phyloP scores from a whole-genome alignment of 92 coral and sea anemone species.

The Anthopleura xanthogrammica region DNA sequence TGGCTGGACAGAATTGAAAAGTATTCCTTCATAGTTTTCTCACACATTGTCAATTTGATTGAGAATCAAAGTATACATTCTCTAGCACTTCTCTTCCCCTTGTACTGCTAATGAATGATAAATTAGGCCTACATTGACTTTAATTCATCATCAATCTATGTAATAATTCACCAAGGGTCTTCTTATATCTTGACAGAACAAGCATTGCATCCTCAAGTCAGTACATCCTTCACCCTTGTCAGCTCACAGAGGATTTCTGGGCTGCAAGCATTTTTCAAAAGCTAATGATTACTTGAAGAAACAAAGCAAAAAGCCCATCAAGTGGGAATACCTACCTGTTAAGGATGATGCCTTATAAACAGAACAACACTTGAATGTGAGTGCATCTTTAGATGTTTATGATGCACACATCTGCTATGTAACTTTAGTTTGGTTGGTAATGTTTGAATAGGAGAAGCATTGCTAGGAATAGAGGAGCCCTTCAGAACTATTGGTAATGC shows the following conservation, averaged over 20 bases:
- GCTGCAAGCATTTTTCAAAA: slow-evolving; percentile 94
- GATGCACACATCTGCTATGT: too few species aligned
- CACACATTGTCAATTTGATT: too few species aligned
- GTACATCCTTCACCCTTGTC: slow-evolving; percentile 99
- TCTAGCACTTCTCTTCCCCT: too few species aligned
- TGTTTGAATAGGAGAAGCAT: too few species aligned
- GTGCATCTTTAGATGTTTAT: too few species aligned
- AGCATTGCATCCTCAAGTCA: slow-evolving; percentile 89
- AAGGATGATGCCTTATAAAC: slow-evolving; percentile 19
- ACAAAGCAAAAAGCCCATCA: slow-evolving; percentile 64
- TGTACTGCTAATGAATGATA: too few species aligned
- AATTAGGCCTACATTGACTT: not conserved
- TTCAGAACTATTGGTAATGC: not conserved
- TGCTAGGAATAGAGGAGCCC: too few species aligned
- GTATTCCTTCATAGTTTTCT: too few species aligned
- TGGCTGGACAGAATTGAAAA: too few species aligned
- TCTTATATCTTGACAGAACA: slow-evolving; percentile 53
- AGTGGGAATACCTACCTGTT: slow-evolving; percentile 74
- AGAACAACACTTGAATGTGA: too few species aligned
- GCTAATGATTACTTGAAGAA: slow-evolving; percentile 84
- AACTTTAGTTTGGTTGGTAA: too few species aligned
- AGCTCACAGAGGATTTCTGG: slow-evolving; percentile 95
- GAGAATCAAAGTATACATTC: too few species aligned
- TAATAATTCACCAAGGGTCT: not conserved
- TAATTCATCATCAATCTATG: not conserved